Percentiles rank a stretch among this genome's conserved stretches.
Evolutionary conservation across 2,888 invertebrate genomes (phyloP).

Genomic region (Rhagium mordax): DNA sequence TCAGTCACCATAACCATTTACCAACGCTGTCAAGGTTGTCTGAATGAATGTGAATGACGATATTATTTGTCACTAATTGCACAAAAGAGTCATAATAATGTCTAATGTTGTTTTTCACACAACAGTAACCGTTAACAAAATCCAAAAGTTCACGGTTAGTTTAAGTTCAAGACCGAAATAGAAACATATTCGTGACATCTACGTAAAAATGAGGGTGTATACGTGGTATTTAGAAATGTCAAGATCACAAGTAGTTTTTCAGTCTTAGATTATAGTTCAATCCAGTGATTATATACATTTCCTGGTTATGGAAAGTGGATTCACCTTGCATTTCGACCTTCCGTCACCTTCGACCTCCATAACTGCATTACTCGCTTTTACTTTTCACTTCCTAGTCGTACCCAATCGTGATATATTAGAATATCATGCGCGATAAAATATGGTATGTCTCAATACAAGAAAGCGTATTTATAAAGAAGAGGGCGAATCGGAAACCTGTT

Average conservation of each 20-base stretch:
- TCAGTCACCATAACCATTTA: not conserved
- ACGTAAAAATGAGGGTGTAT: conserved; percentile 43
- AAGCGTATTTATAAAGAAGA: conserved; percentile 20
- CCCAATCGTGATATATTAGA: conserved; percentile 30
- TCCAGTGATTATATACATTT: conserved; percentile 35
- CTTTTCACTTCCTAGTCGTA: conserved; percentile 52
- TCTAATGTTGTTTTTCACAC: not conserved
- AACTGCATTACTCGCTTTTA: conserved; percentile 53
- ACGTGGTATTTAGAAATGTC: conserved; percentile 51
- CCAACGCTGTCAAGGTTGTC: conserved; percentile 3
- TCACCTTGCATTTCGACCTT: conserved; percentile 58
- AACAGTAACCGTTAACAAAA: conserved; percentile 18
- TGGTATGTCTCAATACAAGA: conserved; percentile 1
- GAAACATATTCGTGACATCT: conserved; percentile 41
- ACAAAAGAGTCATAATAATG: not conserved
- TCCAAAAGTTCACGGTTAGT: conserved; percentile 42
- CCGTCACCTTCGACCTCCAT: conserved; percentile 58
- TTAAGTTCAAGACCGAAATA: conserved; percentile 46
- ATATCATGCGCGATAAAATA: conserved; percentile 6
- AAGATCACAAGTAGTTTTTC: conserved; percentile 44
- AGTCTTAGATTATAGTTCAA: conserved; percentile 30
- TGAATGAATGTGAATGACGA: not conserved
- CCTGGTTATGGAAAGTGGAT: conserved; percentile 56
- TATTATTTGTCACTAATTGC: not conserved
- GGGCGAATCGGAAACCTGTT: no score